Evolutionary conservation across 30 jellyfish, hydroid and myxozoan species (phyloP), one percentile per base, ranked within the genome.

Genomic region (Turritopsis rubra): DNA sequence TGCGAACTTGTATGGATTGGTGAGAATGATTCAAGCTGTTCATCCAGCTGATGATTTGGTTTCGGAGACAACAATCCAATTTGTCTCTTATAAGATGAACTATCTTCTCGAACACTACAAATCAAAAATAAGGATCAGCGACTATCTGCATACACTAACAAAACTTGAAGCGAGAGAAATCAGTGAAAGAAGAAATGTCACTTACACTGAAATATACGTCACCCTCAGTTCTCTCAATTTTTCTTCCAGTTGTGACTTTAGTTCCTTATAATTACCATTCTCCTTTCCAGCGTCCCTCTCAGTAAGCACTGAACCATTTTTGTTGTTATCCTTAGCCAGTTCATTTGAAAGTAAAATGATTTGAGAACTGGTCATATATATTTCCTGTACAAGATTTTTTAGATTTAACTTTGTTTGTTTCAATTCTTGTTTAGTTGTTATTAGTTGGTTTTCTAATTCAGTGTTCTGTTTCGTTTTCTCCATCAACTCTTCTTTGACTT

Each of bases 21-120:
- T 18, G 87, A 80, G 65, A 80, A 52, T 0, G 87, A 80, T 16
- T 80, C 72, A 19, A 77, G 28, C 22, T 22, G 68, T 31, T 75
- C 81, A 68, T 89, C 96, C 28, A 89, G 86, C 75, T 89, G 89
- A 52, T 89, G 85, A 18, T 28, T 77, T 41, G 60, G 60, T 27
- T 60, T 30, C 23, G 30, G 19, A 60, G 78, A 76, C 83, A 88
- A 29, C 0, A 85, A 85, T 8, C 81, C 90, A 53, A 88, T 88
- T 73, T 65, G 66, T 1, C 75, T 82, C 72, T 89, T 89, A 29
- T 84, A 53, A 26, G 74, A 75, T 68, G 66, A 7, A 8, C 52
- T 29, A 28, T 77, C 85, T 77, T 77, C 71, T 77, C 53, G 52
- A 77, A 19, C 53, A 25, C 85, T 77, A 77, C 18, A 30, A 30